Conservation (phyloP, 2,888 invertebrate species). For the Cryptus viduatorius region DNA sequence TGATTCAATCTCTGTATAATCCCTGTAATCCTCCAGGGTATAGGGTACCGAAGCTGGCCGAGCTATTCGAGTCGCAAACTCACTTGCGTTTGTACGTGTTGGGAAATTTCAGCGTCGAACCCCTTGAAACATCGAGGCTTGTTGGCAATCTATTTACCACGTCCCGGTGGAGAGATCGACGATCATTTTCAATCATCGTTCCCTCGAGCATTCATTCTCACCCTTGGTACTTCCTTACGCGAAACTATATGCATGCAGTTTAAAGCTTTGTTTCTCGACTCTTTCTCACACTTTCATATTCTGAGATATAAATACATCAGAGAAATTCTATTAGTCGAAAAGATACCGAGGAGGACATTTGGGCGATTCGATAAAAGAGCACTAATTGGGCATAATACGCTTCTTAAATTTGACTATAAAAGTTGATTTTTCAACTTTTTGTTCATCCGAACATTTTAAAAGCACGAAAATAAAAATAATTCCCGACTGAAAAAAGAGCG, state of each 20-base stretch:
- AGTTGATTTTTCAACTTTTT: too few species aligned
- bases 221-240: slow-evolving; percentile 10
- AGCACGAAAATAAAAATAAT: too few species aligned
- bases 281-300: neutral
- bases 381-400: too few species aligned
- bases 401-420: too few species aligned
- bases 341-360: neutral
- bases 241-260: neutral
- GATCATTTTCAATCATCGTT: slow-evolving; percentile 69
- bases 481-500: too few species aligned
- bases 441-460: too few species aligned
- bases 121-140: slow-evolving; percentile 11
- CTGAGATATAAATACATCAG: neutral
- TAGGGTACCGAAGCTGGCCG: slow-evolving; percentile 65
- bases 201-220: slow-evolving; percentile 40
- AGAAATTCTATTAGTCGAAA: neutral
- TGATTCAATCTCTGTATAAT: slow-evolving; percentile 82
- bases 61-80: slow-evolving; percentile 35
- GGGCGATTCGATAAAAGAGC: too few species aligned
- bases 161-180: slow-evolving; percentile 51
- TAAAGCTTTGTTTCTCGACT: neutral
- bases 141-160: slow-evolving; percentile 42
- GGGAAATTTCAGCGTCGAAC: neutral
- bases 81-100: slow-evolving; percentile 15
- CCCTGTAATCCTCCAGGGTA: slow-evolving; percentile 80